phyloP scores from a whole-genome alignment of 1,140 invertebrate genomes.

The Bombus pascuorum region DNA sequence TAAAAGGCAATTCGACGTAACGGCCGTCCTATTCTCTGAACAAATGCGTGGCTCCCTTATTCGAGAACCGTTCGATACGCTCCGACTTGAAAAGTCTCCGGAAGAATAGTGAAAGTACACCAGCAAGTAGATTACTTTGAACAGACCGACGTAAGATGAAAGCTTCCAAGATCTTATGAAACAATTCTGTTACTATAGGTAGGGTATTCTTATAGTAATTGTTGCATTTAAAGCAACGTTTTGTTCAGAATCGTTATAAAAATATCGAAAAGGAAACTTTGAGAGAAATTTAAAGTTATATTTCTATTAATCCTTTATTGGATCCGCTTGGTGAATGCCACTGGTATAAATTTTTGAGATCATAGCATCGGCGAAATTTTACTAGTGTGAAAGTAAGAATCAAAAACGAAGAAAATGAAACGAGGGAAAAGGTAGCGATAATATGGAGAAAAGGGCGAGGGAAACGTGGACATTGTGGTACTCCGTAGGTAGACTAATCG shows the following conservation, averaged over 20 bases:
- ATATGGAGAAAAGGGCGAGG: not conserved
- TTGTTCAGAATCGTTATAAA: not conserved
- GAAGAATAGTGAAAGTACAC: slow-evolving; percentile 1
- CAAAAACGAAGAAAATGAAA: no score
- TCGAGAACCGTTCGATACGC: slow-evolving; percentile 25
- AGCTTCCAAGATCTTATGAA: not conserved
- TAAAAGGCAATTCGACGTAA: slow-evolving; percentile 33
- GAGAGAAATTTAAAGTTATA: not conserved
- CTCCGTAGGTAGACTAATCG: slow-evolving; percentile 69
- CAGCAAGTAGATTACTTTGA: not conserved
- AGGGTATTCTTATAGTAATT: not conserved
- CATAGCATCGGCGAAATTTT: no score
- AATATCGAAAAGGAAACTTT: not conserved
- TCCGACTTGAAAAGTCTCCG: not conserved
- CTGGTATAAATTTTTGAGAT: no score
- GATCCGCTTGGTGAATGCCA: no score
- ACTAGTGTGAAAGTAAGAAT: no score
- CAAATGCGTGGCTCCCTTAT: slow-evolving; percentile 3
- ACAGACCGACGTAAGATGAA: not conserved
- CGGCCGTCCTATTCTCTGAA: slow-evolving; percentile 12
- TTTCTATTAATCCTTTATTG: not conserved
- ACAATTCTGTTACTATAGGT: not conserved
- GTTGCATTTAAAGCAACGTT: not conserved
- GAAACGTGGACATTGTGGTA: slow-evolving; percentile 50
- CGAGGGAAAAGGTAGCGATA: not conserved